Base-by-base conservation (phyloP, 2,888 invertebrate species). In the Cabera pusaria region DNA sequence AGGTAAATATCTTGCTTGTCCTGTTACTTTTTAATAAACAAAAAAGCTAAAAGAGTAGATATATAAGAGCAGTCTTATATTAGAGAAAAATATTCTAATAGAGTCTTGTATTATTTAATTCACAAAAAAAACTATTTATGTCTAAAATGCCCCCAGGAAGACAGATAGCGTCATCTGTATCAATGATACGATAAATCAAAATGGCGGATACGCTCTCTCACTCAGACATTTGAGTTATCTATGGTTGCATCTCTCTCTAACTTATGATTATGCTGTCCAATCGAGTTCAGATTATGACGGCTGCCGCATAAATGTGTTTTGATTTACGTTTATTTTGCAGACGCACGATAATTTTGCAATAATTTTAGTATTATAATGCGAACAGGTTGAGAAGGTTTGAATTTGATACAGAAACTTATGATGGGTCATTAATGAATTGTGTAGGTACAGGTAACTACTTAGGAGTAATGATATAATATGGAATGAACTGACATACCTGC, bases 221-320 rank as follows among this genome's bases (percentile, higher is more conserved):
- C 34, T 68, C 52, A 43, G 5, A 8, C 1, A 7, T 6, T 4
- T 5, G 2, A 3, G 6, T 10, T 19, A 4, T 24, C 4, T n/a
- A 5, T 61, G 55, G 47, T 6, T 48, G 16, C 20, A 5, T 65
- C 64, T 44, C 49, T 34, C 23, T 68, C 61, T 31, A 35, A 46
- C 65, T 28, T 53, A 60, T 69, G 68, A 72, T 72, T 72, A 64
- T 57, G 55, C 59, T 44, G 51, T 58, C 59, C 49, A 52, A 56
- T 55, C 59, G 56, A 50, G 39, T 38, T 24, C 37, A 57, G 54
- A 65, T 69, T 71, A 60, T 68, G 59, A 67, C 50, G 57, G 68
- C 66, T 66, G 69, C 69, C 61, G 62, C 74, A 73, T 72, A 70
- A 65, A 72, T 69, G 53, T 52, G 55, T 64, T 74, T 69, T 76